Percentiles rank a stretch among this genome's conserved stretches.
Conservation (phyloP, 1,140 invertebrate species). For the Lasaia peninsularis region DNA sequence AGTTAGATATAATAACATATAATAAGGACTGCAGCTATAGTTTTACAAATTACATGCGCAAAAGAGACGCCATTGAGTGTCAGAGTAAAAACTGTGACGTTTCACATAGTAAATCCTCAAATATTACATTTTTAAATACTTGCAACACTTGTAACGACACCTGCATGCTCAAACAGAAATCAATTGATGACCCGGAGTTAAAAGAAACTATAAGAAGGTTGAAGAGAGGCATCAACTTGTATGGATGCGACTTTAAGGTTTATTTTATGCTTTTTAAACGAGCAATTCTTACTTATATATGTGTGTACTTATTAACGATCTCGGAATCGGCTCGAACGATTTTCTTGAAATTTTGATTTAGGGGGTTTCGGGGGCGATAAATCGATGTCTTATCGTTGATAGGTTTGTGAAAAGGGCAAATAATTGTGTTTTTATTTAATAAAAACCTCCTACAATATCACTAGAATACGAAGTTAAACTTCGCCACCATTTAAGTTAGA, state of each 20-base stretch:
- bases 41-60: conserved; percentile 52
- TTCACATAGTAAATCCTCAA: background rate
- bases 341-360: too few species aligned
- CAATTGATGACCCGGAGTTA: conserved; percentile 35
- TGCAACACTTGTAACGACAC: conserved; percentile 58
- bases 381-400: too few species aligned
- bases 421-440: too few species aligned
- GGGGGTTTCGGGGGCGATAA: too few species aligned
- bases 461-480: too few species aligned
- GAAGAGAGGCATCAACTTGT: conserved; percentile 65
- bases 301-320: too few species aligned
- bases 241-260: conserved; percentile 71
- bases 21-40: conserved; percentile 35
- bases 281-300: too few species aligned
- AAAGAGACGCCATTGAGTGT: conserved; percentile 36
- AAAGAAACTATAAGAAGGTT: conserved; percentile 57
- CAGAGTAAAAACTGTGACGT: background rate
- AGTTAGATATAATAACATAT: conserved; percentile 2
- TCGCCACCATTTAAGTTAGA: too few species aligned
- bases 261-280: too few species aligned
- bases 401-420: too few species aligned
- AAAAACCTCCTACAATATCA: too few species aligned
- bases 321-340: too few species aligned
- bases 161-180: conserved; percentile 41
- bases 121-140: conserved; percentile 19